phyloP scores from a whole-genome alignment of 2,113 vertebrate genomes.

The Larimichthys crocea region DNA sequence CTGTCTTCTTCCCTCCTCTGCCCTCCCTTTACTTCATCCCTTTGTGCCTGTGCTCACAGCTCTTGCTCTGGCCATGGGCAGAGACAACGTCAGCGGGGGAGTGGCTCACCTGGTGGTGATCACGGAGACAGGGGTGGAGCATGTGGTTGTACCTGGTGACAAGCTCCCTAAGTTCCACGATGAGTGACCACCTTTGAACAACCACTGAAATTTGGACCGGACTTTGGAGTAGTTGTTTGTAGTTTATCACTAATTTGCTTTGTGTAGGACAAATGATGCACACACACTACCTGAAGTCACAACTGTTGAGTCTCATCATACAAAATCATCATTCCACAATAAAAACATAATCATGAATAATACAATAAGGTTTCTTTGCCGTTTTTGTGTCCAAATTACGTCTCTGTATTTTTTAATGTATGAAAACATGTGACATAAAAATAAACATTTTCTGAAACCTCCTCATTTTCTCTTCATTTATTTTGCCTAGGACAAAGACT shows the following conservation, averaged over 20 bases:
- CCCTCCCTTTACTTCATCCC: background rate
- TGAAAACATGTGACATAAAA: background rate
- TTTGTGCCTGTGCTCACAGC: conserved; percentile 58
- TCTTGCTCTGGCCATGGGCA: conserved; percentile 82
- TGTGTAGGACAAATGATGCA: too few relatives aligned
- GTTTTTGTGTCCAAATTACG: background rate
- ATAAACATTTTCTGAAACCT: background rate
- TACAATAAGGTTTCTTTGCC: too few relatives aligned
- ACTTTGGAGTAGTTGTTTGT: too few relatives aligned
- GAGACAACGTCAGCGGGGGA: conserved; percentile 85
- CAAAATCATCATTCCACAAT: background rate
- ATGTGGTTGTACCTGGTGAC: conserved; percentile 79
- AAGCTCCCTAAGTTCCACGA: conserved; percentile 81
- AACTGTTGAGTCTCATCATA: background rate
- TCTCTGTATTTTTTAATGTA: background rate
- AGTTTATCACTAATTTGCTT: background rate
- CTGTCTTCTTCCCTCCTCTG: background rate
- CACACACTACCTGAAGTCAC: background rate
- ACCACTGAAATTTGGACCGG: background rate
- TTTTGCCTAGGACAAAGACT: too few relatives aligned
- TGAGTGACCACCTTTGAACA: conserved; percentile 46
- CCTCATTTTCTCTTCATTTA: background rate
- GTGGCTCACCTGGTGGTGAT: conserved; percentile 81
- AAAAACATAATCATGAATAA: background rate
- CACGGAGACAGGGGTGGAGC: conserved; percentile 77